A percentile compares a stretch with the other conserved stretches of the same genome.
phyloP scores from a whole-genome alignment of 2,113 vertebrate genomes.

The Erpornis zantholeuca region DNA sequence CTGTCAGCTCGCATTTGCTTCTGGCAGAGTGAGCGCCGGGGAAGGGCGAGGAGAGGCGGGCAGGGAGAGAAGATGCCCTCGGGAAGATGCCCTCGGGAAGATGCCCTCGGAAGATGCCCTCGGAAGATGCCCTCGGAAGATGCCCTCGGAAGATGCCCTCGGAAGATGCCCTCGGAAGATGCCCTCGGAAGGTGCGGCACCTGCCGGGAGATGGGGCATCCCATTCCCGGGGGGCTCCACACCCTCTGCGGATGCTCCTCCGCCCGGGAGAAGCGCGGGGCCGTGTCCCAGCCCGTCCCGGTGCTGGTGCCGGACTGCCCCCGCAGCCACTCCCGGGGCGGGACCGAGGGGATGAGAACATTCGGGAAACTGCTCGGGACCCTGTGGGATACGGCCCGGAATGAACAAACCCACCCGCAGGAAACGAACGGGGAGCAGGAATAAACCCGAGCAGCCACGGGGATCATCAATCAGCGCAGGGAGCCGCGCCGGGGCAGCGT shows the following conservation, averaged over 20 bases:
- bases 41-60: not conserved
- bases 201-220: not conserved
- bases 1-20: slow-evolving; percentile 40
- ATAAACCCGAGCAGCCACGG: not conserved
- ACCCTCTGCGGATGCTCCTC: not conserved
- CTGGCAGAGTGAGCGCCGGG: not conserved
- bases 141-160: not conserved
- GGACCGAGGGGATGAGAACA: too few relatives aligned
- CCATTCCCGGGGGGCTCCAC: not conserved
- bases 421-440: not conserved
- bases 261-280: not conserved
- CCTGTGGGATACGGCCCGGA: not conserved
- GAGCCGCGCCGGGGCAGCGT: too few relatives aligned
- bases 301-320: not conserved
- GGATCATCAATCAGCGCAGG: not conserved
- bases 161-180: not conserved
- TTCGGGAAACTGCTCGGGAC: not conserved
- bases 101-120: not conserved
- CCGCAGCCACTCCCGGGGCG: fast-evolving
- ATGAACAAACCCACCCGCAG: not conserved
- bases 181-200: not conserved
- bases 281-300: not conserved
- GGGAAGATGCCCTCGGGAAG: not conserved
- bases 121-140: not conserved
- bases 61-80: not conserved